phyloP scores from a whole-genome alignment of 2,113 vertebrate genomes.

The Noctilio leporinus region DNA sequence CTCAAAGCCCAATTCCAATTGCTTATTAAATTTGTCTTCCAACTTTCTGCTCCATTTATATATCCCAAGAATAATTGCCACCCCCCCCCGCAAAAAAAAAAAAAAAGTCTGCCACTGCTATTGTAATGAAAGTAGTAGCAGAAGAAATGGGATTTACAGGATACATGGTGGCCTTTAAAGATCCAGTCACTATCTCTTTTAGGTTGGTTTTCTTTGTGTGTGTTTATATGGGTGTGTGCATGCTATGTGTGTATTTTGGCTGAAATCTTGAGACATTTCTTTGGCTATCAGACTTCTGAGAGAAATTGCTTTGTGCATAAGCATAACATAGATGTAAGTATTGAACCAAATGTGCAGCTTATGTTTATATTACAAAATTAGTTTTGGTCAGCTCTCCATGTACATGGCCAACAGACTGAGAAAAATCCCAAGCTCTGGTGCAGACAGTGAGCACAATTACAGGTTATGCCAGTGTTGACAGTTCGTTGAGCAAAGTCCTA shows the following conservation, averaged over 20 bases:
- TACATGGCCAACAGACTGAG: slow-evolving; percentile 73
- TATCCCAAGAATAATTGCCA: background rate
- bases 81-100: background rate
- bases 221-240: slow-evolving; percentile 29
- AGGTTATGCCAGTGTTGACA: slow-evolving; percentile 37
- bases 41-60: slow-evolving; percentile 1
- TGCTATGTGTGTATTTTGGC: slow-evolving; percentile 79
- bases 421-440: slow-evolving; percentile 70
- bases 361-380: slow-evolving; percentile 78
- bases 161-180: background rate
- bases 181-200: slow-evolving; percentile 53
- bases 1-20: background rate
- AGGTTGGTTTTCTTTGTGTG: slow-evolving; percentile 32
- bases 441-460: slow-evolving; percentile 55
- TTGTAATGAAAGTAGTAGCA: background rate
- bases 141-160: slow-evolving; percentile 35
- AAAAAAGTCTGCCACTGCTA: background rate
- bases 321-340: slow-evolving; percentile 71
- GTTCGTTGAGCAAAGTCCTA: slow-evolving; percentile 63
- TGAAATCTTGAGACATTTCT: slow-evolving; percentile 87
- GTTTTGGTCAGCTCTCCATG: slow-evolving; percentile 76
- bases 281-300: slow-evolving; percentile 97
- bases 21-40: slow-evolving; percentile 42
- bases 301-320: slow-evolving; percentile 88
- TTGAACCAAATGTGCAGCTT: slow-evolving; percentile 75